Conservation (phyloP, 2,113 vertebrate species). For the Dryoscopus gambensis region DNA sequence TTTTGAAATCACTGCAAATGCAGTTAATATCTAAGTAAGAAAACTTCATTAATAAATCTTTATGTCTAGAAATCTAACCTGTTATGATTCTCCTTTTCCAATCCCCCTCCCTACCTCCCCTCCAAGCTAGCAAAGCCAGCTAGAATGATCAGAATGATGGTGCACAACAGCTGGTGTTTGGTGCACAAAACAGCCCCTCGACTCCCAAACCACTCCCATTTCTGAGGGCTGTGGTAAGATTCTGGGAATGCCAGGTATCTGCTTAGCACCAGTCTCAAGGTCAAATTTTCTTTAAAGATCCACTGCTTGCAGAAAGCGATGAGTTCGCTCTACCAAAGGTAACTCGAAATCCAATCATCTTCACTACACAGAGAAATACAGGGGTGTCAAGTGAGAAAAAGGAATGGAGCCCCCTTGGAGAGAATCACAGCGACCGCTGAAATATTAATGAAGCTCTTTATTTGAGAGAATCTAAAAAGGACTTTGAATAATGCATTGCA, state of each 20-base stretch:
- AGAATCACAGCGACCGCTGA: conserved; percentile 47
- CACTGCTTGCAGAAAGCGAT: background rate
- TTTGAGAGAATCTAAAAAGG: conserved; percentile 50
- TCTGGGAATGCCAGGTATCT: background rate
- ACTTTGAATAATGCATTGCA: conserved; percentile 66
- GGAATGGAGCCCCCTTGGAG: conserved; percentile 2
- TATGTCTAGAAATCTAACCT: background rate
- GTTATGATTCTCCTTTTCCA: background rate
- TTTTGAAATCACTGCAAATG: background rate
- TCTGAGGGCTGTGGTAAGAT: background rate
- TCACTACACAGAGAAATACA: background rate
- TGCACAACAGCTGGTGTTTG: background rate
- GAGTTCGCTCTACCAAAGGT: background rate
- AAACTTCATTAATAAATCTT: background rate
- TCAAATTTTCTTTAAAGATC: background rate
- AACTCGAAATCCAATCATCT: background rate
- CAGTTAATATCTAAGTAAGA: background rate
- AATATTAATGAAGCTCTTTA: conserved; percentile 66
- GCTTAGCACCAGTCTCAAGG: background rate
- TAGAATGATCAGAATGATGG: background rate
- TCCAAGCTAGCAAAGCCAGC: background rate
- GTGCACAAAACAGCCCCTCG: background rate
- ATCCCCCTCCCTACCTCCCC: background rate
- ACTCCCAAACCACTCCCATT: background rate
- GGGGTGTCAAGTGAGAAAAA: conserved; percentile 35